Conservation (phyloP, 2,888 invertebrate species). For the Glyphotaelius pellucidus region DNA sequence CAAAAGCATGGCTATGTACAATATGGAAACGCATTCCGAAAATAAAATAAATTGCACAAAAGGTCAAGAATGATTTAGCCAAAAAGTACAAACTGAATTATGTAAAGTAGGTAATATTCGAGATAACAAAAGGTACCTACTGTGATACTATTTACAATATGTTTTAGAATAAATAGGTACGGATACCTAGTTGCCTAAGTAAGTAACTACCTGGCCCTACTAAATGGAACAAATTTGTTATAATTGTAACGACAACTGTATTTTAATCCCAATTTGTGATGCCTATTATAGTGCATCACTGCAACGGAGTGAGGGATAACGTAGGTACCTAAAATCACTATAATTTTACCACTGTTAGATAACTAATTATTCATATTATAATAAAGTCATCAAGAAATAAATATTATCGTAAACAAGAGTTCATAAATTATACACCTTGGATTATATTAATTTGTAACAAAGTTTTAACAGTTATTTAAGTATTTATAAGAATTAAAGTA, state of each 20-base stretch:
- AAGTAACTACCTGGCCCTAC: background rate
- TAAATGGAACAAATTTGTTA: slow-evolving; percentile 24
- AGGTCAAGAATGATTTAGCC: too few species aligned
- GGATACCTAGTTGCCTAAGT: background rate
- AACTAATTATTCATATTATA: background rate
- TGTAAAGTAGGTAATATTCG: too few species aligned
- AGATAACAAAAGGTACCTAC: background rate
- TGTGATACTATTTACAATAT: background rate
- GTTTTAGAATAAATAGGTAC: background rate
- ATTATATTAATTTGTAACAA: too few species aligned
- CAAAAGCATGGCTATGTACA: background rate
- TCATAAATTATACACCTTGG: too few species aligned
- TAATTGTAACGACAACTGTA: slow-evolving; percentile 46
- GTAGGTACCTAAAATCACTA: background rate
- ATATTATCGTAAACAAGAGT: background rate
- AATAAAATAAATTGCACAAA: background rate
- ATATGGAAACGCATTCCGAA: background rate
- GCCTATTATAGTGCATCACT: slow-evolving; percentile 52
- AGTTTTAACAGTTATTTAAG: too few species aligned
- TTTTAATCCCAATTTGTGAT: slow-evolving; percentile 62
- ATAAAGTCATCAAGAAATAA: background rate
- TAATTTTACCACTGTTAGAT: background rate
- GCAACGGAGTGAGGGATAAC: background rate
- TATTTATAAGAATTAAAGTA: too few species aligned
- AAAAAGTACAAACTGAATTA: too few species aligned